Evolutionary conservation across 2,888 invertebrate genomes (phyloP).

Genomic region (Megastigmus dorsalis): DNA sequence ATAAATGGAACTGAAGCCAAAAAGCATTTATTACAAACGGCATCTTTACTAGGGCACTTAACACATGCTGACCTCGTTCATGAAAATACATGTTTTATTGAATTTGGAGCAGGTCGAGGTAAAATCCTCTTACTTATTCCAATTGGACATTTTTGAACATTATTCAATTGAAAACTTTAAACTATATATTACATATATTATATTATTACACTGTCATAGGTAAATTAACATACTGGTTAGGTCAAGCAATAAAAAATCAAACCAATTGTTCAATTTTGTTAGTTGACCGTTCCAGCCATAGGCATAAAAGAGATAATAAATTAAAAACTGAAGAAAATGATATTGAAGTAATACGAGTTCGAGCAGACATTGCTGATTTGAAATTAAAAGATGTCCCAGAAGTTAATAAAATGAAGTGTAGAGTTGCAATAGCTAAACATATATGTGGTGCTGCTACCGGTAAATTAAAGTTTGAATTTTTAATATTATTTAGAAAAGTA

Average conservation of each 20-base stretch:
- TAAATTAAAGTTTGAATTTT: conserved; percentile 64
- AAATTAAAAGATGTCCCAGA: conserved; percentile 77
- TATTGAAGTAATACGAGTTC: conserved; percentile 78
- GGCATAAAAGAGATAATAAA: conserved; percentile 87
- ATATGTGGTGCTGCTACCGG: conserved; percentile 92
- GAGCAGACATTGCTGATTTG: conserved; percentile 89
- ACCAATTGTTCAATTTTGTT: conserved; percentile 79
- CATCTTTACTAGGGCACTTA: conserved; percentile 84
- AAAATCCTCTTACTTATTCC: conserved; percentile 43
- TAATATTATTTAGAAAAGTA: too few species aligned
- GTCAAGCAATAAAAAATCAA: conserved; percentile 77
- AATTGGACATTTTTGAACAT: not conserved
- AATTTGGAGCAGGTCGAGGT: conserved; percentile 95
- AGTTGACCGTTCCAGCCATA: conserved; percentile 86
- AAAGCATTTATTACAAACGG: conserved; percentile 87
- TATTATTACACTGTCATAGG: conserved; percentile 75
- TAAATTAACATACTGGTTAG: conserved; percentile 86
- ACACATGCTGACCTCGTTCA: conserved; percentile 78
- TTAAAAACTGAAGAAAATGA: conserved; percentile 74
- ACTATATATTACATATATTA: not conserved
- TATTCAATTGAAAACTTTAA: conserved; percentile 12
- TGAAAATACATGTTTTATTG: conserved; percentile 84
- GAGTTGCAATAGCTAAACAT: conserved; percentile 89
- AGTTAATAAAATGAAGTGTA: conserved; percentile 73
- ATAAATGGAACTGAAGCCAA: conserved; percentile 80